These are phyloP conservation scores for Graphium colonna DNA, from an alignment of 2,888 invertebrate species.

Conservation along the genomic window DNA sequence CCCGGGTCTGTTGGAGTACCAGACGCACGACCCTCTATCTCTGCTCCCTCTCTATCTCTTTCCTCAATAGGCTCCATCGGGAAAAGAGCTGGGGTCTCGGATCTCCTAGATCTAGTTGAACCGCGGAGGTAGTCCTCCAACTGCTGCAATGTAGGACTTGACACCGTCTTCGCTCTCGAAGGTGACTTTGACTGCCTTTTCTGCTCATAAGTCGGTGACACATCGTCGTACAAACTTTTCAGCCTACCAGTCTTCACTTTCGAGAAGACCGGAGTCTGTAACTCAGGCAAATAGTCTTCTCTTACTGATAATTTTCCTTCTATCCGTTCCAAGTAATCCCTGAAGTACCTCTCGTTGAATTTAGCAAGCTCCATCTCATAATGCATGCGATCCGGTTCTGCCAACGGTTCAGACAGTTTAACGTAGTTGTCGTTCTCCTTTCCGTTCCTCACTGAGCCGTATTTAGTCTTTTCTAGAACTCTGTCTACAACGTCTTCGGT, in stretches of 20 bases:
- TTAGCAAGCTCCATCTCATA: conserved; percentile 70
- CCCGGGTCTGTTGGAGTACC: conserved; percentile 87
- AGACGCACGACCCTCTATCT: conserved; percentile 69
- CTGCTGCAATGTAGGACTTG: conserved; percentile 70
- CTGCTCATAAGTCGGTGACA: conserved; percentile 56
- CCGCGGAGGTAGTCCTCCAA: conserved; percentile 69
- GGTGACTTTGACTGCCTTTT: conserved; percentile 57
- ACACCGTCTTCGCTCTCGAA: conserved; percentile 56
- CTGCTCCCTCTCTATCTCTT: conserved; percentile 51
- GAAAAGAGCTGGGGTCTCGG: conserved; percentile 66
- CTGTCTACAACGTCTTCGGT: conserved; percentile 49
- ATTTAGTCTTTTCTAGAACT: conserved; percentile 66
- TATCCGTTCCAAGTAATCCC: conserved; percentile 61
- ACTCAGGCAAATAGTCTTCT: conserved; percentile 69
- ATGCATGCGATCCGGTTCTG: conserved; percentile 57
- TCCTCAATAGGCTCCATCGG: conserved; percentile 79
- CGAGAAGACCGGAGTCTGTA: conserved; percentile 71
- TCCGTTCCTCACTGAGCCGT: conserved; percentile 66
- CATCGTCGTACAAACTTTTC: conserved; percentile 60
- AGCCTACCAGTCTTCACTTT: conserved; percentile 65
- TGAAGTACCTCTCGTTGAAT: conserved; percentile 68
- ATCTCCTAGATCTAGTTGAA: conserved; percentile 53
- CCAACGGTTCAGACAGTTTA: conserved; percentile 60
- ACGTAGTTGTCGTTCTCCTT: conserved; percentile 65
- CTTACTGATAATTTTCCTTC: conserved; percentile 58